Evolutionary conservation across 2,797 vertebrate genomes (phyloP).

Genomic region (Coilia nasus): DNA sequence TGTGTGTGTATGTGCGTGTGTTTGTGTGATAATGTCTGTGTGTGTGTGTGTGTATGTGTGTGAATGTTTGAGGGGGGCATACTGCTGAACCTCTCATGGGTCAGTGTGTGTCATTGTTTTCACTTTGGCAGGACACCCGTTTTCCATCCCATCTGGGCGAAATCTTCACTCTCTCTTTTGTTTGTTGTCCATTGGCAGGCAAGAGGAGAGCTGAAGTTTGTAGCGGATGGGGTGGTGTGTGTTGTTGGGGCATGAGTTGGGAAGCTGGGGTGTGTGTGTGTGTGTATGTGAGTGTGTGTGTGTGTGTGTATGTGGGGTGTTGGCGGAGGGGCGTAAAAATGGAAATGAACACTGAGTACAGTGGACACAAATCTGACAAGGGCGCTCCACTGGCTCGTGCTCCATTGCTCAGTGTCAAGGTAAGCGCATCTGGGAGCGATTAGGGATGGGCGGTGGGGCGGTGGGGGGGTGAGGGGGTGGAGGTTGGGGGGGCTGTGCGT

Average conservation of each 20-base stretch:
- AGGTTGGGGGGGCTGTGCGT: background rate
- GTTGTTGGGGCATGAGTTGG: background rate
- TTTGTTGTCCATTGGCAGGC: slow-evolving; percentile 14
- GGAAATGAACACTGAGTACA: slow-evolving; percentile 10
- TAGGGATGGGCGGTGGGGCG: slow-evolving; percentile 11
- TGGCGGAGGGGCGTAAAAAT: slow-evolving; percentile 1
- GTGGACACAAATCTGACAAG: slow-evolving; percentile 13
- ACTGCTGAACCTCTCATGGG: background rate
- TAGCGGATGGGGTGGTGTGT: background rate
- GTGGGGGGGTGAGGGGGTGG: background rate
- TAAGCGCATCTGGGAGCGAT: slow-evolving; percentile 50
- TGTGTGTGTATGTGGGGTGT: background rate
- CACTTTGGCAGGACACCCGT: background rate
- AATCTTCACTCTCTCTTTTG: background rate
- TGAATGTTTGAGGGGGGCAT: background rate
- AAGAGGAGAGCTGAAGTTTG: background rate
- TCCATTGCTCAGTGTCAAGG: slow-evolving; percentile 36
- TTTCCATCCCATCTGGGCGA: slow-evolving; percentile 19
- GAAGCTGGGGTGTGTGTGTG: too few species aligned
- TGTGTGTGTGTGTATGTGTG: background rate
- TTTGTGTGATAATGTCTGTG: background rate
- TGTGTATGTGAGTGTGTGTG: too few species aligned
- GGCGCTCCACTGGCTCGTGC: slow-evolving; percentile 5
- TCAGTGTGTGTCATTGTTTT: slow-evolving; percentile 23
- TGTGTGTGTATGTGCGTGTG: too few species aligned